Conservation (phyloP, 1,140 invertebrate species). For the Caligus rogercresseyi region DNA sequence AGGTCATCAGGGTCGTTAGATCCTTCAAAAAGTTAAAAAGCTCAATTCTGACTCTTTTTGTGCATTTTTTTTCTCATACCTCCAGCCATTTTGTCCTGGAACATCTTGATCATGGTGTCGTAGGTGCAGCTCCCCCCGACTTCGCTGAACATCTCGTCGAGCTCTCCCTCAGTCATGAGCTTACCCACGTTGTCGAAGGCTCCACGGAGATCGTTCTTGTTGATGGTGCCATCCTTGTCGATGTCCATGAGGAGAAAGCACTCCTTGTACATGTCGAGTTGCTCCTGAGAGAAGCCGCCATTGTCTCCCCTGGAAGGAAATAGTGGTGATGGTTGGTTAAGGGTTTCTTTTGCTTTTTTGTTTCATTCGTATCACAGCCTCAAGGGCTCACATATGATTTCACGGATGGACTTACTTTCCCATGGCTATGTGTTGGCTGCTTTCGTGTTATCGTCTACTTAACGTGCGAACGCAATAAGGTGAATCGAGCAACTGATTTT, state of each 20-base stretch:
- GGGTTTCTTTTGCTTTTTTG: background rate
- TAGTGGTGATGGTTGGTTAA: background rate
- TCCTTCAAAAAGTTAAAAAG: background rate
- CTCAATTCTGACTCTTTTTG: background rate
- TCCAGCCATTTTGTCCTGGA: conserved; percentile 30
- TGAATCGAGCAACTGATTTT: background rate
- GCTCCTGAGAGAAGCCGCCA: conserved; percentile 58
- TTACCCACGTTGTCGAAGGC: conserved; percentile 88
- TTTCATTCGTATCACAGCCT: too few relatives aligned
- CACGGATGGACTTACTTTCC: background rate
- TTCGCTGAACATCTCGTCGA: conserved; percentile 75
- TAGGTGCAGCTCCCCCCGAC: conserved; percentile 84
- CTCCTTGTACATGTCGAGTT: conserved; percentile 89
- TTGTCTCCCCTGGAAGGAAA: conserved; percentile 17
- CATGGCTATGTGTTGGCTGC: background rate
- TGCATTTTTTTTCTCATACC: background rate
- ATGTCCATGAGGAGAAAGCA: conserved; percentile 93
- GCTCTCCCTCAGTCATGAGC: conserved; percentile 67
- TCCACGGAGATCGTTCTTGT: conserved; percentile 81
- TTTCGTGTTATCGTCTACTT: background rate
- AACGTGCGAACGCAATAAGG: background rate
- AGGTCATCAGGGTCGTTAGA: conserved; percentile 18
- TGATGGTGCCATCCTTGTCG: conserved; percentile 93
- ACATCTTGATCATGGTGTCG: conserved; percentile 77
- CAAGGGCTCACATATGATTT: too few relatives aligned